Percentiles rank a stretch among this genome's conserved stretches.
phyloP scores from a whole-genome alignment of 2,797 vertebrate genomes.

The Ctenosaura bakeri region DNA sequence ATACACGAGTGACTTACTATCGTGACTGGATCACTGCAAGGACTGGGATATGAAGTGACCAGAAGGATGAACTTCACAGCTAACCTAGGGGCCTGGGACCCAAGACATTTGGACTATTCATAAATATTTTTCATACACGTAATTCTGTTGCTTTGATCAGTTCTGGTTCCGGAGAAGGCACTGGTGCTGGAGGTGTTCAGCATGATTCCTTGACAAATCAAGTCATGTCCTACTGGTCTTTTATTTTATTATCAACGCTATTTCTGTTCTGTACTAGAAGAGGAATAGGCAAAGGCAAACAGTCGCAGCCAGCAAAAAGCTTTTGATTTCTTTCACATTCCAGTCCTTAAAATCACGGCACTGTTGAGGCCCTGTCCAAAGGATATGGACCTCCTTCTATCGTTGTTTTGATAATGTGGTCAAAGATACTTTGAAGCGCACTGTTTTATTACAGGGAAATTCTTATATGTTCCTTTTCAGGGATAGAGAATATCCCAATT shows the following conservation, averaged over 20 bases:
- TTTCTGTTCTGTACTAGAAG: neutral
- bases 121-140: slow-evolving; percentile 41
- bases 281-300: neutral
- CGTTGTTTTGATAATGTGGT: neutral
- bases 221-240: neutral
- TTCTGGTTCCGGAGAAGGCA: slow-evolving; percentile 40
- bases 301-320: neutral
- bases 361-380: neutral
- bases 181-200: slow-evolving; percentile 25
- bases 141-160: slow-evolving; percentile 13
- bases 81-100: slow-evolving; percentile 28
- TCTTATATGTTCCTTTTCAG: slow-evolving; percentile 27
- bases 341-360: neutral
- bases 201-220: neutral
- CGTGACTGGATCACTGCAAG: slow-evolving; percentile 80
- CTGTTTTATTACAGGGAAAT: neutral
- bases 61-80: slow-evolving; percentile 22
- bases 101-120: slow-evolving; percentile 25
- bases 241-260: neutral
- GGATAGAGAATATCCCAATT: neutral
- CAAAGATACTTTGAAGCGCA: slow-evolving; percentile 16
- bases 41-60: slow-evolving; percentile 74
- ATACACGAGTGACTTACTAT: slow-evolving; percentile 78
- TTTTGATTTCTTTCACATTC: neutral
- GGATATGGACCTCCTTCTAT: neutral